A percentile compares a stretch with the other conserved stretches of the same genome.
phyloP scores from a whole-genome alignment of 2,888 invertebrate species.

The Hetaerina titia region DNA sequence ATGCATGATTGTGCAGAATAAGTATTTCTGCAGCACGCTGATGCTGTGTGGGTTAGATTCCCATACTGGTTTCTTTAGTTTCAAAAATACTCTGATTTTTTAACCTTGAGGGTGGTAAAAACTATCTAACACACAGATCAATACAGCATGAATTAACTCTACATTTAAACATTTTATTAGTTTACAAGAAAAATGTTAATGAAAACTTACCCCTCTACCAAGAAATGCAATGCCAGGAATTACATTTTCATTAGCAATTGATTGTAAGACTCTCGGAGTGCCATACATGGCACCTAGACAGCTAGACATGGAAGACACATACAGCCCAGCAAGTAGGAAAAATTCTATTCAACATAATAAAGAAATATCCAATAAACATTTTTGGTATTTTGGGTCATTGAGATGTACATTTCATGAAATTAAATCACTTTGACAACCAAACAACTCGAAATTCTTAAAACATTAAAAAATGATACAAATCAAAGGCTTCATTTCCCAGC shows the following conservation, averaged over 20 bases:
- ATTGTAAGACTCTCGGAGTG: slow-evolving; percentile 95
- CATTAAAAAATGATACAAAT: too few relatives aligned
- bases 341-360: slow-evolving; percentile 77
- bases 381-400: neutral
- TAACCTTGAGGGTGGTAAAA: too few relatives aligned
- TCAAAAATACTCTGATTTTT: too few relatives aligned
- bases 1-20: too few relatives aligned
- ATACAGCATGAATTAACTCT: neutral
- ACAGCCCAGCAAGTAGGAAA: slow-evolving; percentile 92
- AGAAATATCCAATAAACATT: neutral
- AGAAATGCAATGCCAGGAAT: slow-evolving; percentile 93
- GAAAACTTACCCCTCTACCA: slow-evolving; percentile 89
- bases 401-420: too few relatives aligned
- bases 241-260: slow-evolving; percentile 96
- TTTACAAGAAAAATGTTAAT: neutral
- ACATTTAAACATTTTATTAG: neutral
- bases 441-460: too few relatives aligned
- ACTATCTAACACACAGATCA: too few relatives aligned
- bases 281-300: slow-evolving; percentile 98
- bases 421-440: too few relatives aligned
- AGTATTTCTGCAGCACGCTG: too few relatives aligned
- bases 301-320: slow-evolving; percentile 97
- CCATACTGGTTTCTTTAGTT: too few relatives aligned
- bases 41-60: too few relatives aligned
- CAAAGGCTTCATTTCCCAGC: too few relatives aligned